Base-by-base conservation (phyloP, 2,797 vertebrate genomes). In the Thunnus albacares region DNA sequence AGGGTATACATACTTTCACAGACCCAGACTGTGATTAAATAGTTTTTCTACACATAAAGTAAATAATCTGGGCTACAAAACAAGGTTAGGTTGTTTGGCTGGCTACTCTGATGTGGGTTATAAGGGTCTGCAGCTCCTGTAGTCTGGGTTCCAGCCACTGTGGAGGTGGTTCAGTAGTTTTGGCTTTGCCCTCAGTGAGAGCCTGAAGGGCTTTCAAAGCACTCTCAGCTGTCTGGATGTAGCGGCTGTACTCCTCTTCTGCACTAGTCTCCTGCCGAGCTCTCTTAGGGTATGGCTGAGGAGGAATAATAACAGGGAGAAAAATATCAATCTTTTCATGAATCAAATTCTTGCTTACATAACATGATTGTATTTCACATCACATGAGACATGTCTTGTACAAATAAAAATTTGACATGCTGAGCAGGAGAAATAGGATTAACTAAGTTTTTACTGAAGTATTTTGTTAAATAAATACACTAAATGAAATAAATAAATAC, bases 281-380 rank as follows among this genome's bases (percentile, higher is more conserved):
- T 93, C 95, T 95, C 87, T 99, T 99, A 3, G 94, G 89, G 64
- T 85, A 90, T 0, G 97, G 97, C 98, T 99, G 91, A 60, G 53
- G 55, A 59, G 24, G 43, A 56, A 69, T 1, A 61, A 53, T 59
- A 35, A 63, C 65, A 71, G 28, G 18, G 47, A 49, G 24, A 0
- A 55, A 45, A 24, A 53, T 4, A 62, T 0, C 30, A 2, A 15
- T 47, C 20, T 22, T 30, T 57, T 52, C 43, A 53, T 61, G 17
- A 70, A 26, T 62, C 17, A 2, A 51, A 49, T 33, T 49, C 3
- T 22, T 5, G 18, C 20, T 52, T 26, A 55, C 33, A 30, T 2
- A 49, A 6, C 14, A 30, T 12, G 10, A 58, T 13, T 51, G 4
- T 3, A 20, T 61, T 59, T 60, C 4, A 56, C 18, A 55, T 53